Percentiles rank a stretch among this genome's conserved stretches.
Conservation (phyloP, 2,113 vertebrate genomes). For the Catagonus wagneri region DNA sequence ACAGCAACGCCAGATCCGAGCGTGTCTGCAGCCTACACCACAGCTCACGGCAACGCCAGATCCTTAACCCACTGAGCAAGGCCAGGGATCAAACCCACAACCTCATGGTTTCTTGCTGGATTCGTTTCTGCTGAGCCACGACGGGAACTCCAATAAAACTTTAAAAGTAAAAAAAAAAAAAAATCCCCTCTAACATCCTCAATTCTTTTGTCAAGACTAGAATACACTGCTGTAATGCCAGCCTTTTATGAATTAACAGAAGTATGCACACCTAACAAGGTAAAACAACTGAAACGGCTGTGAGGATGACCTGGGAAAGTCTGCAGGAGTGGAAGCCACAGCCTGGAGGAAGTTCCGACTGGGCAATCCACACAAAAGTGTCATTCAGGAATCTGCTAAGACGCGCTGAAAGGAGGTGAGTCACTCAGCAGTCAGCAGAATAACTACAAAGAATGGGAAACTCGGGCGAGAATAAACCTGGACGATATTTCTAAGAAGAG, state of each 20-base stretch:
- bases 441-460: background rate
- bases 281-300: too few species aligned
- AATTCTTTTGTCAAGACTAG: background rate
- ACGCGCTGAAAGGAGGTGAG: background rate
- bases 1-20: too few species aligned
- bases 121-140: too few species aligned
- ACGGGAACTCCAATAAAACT: too few species aligned
- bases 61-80: too few species aligned
- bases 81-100: too few species aligned
- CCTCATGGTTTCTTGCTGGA: too few species aligned
- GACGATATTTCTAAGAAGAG: background rate
- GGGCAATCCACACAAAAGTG: too few species aligned
- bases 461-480: background rate
- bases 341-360: background rate
- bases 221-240: background rate
- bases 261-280: fast-evolving
- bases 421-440: too few species aligned
- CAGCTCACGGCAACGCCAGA: too few species aligned
- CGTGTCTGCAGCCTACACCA: too few species aligned
- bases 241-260: background rate
- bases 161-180: too few species aligned
- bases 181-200: background rate
- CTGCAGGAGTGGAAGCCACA: background rate
- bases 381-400: background rate
- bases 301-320: background rate